These are phyloP conservation scores for Eupeodes latifasciatus DNA, from an alignment of 2,888 invertebrate species.

Conservation along the genomic window DNA sequence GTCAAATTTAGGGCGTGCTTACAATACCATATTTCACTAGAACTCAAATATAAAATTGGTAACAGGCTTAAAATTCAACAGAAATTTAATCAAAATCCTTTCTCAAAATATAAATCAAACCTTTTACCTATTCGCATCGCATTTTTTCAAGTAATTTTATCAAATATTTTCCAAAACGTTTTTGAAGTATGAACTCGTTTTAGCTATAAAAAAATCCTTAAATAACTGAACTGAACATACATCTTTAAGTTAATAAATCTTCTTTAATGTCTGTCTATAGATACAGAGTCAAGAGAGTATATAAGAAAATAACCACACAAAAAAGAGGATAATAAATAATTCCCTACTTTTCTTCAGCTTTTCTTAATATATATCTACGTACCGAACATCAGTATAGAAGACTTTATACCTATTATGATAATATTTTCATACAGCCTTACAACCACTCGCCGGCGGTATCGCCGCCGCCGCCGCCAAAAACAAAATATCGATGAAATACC, in stretches of 20 bases:
- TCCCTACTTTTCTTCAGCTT: neutral
- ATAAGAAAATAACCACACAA: neutral
- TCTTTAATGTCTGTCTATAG: neutral
- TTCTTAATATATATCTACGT: too few species aligned
- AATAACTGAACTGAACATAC: neutral
- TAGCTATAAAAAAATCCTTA: neutral
- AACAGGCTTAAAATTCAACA: too few species aligned
- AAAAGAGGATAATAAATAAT: slow-evolving; percentile 28
- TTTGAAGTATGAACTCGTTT: too few species aligned
- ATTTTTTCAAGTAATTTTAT: too few species aligned
- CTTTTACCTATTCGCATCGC: too few species aligned
- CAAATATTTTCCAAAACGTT: too few species aligned
- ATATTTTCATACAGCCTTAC: neutral
- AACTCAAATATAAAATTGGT: too few species aligned
- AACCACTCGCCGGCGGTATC: neutral
- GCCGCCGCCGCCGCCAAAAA: neutral
- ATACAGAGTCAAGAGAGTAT: too few species aligned
- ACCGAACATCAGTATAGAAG: neutral
- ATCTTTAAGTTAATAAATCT: slow-evolving; percentile 3
- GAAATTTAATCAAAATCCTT: too few species aligned
- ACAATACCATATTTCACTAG: too few species aligned
- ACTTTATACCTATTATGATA: neutral
- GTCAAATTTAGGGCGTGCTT: too few species aligned
- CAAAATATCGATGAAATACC: slow-evolving; percentile 30
- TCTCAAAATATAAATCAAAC: too few species aligned